A percentile compares a stretch with the other conserved stretches of the same genome.
These are phyloP conservation scores for Tragelaphus strepsiceros DNA, from an alignment of 2,113 vertebrate genomes.

Conservation along the genomic window DNA sequence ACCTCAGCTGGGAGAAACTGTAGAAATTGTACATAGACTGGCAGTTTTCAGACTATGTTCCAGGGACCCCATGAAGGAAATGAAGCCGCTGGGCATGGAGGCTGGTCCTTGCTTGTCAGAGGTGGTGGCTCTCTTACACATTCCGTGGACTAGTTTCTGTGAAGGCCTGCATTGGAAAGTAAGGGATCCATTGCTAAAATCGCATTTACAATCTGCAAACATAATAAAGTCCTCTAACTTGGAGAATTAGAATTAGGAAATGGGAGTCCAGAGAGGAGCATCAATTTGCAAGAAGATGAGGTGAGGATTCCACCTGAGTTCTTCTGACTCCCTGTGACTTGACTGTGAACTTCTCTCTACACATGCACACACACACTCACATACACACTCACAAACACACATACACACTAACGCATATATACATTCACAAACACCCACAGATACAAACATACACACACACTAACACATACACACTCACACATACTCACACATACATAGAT, in stretches of 20 bases:
- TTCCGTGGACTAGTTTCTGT: background rate
- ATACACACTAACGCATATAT: background rate
- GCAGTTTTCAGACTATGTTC: background rate
- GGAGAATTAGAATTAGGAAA: background rate
- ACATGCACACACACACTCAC: background rate
- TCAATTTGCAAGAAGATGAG: background rate
- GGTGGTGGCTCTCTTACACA: background rate
- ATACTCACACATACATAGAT: background rate
- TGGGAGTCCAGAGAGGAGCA: background rate
- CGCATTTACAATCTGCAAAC: background rate
- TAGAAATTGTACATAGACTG: background rate
- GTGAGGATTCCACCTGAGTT: background rate
- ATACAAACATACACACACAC: background rate
- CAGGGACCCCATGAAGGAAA: too few relatives aligned
- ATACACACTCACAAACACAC: background rate
- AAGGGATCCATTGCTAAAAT: background rate
- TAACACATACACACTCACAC: background rate
- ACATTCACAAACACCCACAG: background rate
- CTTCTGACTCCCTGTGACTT: background rate
- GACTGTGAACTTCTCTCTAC: background rate
- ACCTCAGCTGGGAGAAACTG: background rate
- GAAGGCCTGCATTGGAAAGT: background rate
- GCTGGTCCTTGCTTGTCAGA: accelerated
- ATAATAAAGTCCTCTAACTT: background rate
- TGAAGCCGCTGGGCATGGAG: background rate